Percentiles rank a stretch among this genome's conserved stretches.
These are phyloP conservation scores for Anthrax anthrax DNA, from an alignment of 2,888 invertebrate species.

Conservation along the genomic window DNA sequence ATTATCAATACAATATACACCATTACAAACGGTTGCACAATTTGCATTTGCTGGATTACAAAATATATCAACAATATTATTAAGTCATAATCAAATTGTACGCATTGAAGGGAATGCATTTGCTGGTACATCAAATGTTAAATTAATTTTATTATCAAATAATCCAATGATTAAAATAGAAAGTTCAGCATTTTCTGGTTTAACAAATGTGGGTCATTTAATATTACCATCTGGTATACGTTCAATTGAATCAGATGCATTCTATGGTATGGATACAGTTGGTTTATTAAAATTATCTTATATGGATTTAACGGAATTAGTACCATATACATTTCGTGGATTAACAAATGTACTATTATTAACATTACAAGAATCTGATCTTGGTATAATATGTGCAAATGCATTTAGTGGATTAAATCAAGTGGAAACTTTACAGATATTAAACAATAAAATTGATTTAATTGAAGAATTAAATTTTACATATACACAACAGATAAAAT, in stretches of 20 bases:
- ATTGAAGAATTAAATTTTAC: constrained; percentile 61
- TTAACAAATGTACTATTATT: constrained; percentile 59
- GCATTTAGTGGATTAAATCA: constrained; percentile 63
- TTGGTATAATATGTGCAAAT: constrained; percentile 56
- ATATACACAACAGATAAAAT: constrained; percentile 53
- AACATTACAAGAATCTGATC: constrained; percentile 67
- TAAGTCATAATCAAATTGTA: constrained; percentile 54
- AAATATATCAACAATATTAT: constrained; percentile 57
- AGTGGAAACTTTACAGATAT: constrained; percentile 57
- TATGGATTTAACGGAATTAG: constrained; percentile 63
- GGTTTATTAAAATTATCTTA: constrained; percentile 66
- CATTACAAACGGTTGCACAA: constrained; percentile 61
- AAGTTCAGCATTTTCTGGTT: constrained; percentile 68
- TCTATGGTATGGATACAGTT: constrained; percentile 69
- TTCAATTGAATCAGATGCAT: constrained; percentile 63
- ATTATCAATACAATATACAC: constrained; percentile 76
- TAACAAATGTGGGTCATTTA: constrained; percentile 69
- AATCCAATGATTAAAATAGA: constrained; percentile 73
- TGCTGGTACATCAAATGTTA: constrained; percentile 72
- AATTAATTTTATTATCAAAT: constrained; percentile 64
- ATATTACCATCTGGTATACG: constrained; percentile 70
- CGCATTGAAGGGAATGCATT: constrained; percentile 67
- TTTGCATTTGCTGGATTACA: constrained; percentile 75
- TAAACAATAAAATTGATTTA: constrained; percentile 74
- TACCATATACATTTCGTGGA: constrained; percentile 60